Base-by-base conservation (phyloP, 2,888 invertebrate species). In the Caenorhabditis drosophilae region DNA sequence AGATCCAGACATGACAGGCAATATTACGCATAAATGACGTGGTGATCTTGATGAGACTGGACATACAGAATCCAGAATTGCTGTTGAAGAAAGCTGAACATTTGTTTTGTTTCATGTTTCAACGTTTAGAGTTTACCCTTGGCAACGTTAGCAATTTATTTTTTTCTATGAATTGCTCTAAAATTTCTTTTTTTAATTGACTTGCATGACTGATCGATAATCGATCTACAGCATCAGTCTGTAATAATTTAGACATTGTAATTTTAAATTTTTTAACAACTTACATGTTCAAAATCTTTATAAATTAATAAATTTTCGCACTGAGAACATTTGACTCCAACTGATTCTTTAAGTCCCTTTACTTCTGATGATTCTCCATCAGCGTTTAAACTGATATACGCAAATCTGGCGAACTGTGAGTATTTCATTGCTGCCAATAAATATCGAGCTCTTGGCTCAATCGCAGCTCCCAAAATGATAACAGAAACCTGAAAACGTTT, bases 291-390 rank as follows among this genome's bases (percentile, higher is more conserved):
- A 40, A 84, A 81, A 53, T 86, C 86, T 64, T 85, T 85, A 78
- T 86, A 86, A 60, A 86, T 78, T 40, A 86, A 77, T 26, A 86
- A 66, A 23, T 85, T 85, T 57, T 86, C 86, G 58, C 79, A 78
- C 31, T 74, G 48, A 4, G 52, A 66, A 50, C 79, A 80, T 27
- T 76, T 69, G 35, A 82, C 75, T 40, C 67, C 72, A 20, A 82
- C 55, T 1, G 78, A 77, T 6, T 70, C 62, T 27, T 70, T 47
- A 59, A 81, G 60, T 23, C 71, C 56, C 18, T 42, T 26, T 16
- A 70, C 45, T 44, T 67, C 62, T n/a, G n/a, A n/a, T n/a, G n/a
- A n/a, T 20, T 59, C 53, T 12, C 49, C 44, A 15, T 26, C 18
- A 4, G 53, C 55, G 2, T 42, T 26, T n/a, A 58, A 36, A 7